Percentiles rank a stretch among this genome's conserved stretches.
phyloP scores from a whole-genome alignment of 2,888 invertebrate species.

The Hirtodrosophila confusa region DNA sequence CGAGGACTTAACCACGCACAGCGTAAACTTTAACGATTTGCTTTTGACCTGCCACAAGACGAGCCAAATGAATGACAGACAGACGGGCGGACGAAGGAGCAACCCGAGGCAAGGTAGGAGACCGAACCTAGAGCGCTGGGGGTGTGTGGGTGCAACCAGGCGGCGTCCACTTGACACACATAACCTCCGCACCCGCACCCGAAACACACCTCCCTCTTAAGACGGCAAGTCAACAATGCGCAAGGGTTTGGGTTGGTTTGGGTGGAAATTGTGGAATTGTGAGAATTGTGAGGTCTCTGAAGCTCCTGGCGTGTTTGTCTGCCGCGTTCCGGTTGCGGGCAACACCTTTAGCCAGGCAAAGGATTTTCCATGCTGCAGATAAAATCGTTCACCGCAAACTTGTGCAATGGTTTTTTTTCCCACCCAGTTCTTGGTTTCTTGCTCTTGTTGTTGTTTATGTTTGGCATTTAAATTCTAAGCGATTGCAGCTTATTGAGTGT shows the following conservation, averaged over 20 bases:
- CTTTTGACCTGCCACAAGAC: slow-evolving; percentile 65
- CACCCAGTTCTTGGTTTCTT: slow-evolving; percentile 9
- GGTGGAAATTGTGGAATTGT: slow-evolving; percentile 16
- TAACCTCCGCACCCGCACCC: slow-evolving; percentile 21
- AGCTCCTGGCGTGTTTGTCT: slow-evolving; percentile 29
- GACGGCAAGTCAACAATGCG: slow-evolving; percentile 67
- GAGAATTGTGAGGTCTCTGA: slow-evolving; percentile 6
- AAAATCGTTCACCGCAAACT: slow-evolving; percentile 59
- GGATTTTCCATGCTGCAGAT: slow-evolving; percentile 64
- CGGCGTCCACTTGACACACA: slow-evolving; percentile 72
- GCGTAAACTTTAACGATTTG: slow-evolving; percentile 64
- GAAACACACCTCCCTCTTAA: slow-evolving; percentile 25
- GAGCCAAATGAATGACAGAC: slow-evolving; percentile 57
- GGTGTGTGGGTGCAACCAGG: slow-evolving; percentile 43
- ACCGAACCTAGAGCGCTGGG: slow-evolving; percentile 13
- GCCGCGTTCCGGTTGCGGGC: slow-evolving; percentile 64
- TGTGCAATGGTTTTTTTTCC: slow-evolving; percentile 40
- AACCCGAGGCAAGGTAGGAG: slow-evolving; percentile 29
- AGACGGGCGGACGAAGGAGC: slow-evolving; percentile 5
- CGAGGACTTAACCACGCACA: slow-evolving; percentile 64
- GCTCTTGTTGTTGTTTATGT: slow-evolving; percentile 39
- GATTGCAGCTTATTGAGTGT: slow-evolving; percentile 53
- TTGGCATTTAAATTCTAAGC: slow-evolving; percentile 58
- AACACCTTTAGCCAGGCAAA: slow-evolving; percentile 66
- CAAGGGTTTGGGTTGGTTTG: slow-evolving; percentile 25